These are phyloP conservation scores for Plusia festucae DNA, from an alignment of 2,888 invertebrate species.

Conservation along the genomic window DNA sequence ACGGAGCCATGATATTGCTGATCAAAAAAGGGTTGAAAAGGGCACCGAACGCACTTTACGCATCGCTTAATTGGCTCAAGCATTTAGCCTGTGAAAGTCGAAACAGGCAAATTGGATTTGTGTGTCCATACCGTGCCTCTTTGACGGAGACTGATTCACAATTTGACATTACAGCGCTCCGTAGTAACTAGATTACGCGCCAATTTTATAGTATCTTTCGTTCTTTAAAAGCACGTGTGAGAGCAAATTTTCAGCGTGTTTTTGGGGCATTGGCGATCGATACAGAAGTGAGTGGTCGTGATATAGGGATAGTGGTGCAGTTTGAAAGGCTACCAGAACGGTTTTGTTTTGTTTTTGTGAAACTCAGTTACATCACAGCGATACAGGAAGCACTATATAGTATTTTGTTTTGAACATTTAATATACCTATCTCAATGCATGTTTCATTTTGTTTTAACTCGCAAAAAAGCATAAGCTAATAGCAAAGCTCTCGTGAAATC, in stretches of 20 bases:
- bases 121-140: slow-evolving; percentile 76
- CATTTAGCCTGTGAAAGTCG: slow-evolving; percentile 83
- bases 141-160: slow-evolving; percentile 82
- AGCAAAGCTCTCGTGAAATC: too few species aligned
- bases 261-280: slow-evolving; percentile 43
- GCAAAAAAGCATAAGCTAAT: too few species aligned
- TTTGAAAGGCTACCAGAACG: slow-evolving; percentile 15
- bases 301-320: not conserved
- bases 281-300: slow-evolving; percentile 10
- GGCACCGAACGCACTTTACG: slow-evolving; percentile 79
- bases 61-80: slow-evolving; percentile 85
- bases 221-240: slow-evolving; percentile 53
- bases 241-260: slow-evolving; percentile 39
- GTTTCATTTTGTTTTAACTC: too few species aligned
- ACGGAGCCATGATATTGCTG: slow-evolving; percentile 64
- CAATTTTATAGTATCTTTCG: slow-evolving; percentile 76
- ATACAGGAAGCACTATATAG: not conserved
- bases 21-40: slow-evolving; percentile 73
- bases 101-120: slow-evolving; percentile 86
- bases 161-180: slow-evolving; percentile 80
- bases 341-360: not conserved
- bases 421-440: too few species aligned
- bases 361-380: not conserved
- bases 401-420: not conserved
- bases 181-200: slow-evolving; percentile 82